phyloP scores from a whole-genome alignment of 2,113 vertebrate species.

The Nesogale talazaci region DNA sequence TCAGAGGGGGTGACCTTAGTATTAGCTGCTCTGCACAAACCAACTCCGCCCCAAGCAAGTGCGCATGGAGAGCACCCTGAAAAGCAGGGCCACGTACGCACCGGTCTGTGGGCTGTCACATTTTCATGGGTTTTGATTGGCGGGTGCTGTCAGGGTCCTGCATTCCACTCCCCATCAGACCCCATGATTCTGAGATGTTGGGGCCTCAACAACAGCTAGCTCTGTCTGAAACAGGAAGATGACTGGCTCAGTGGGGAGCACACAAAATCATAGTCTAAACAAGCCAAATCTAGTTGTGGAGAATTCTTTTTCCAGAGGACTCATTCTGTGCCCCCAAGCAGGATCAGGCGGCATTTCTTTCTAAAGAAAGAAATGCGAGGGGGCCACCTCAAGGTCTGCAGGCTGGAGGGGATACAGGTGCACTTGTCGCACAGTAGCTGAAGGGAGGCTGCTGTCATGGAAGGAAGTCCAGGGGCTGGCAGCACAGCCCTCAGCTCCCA shows the following conservation, averaged over 20 bases:
- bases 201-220: neutral
- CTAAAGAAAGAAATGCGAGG: neutral
- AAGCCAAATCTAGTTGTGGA: neutral
- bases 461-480: no score
- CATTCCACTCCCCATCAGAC: neutral
- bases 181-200: neutral
- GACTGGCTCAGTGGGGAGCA: rapidly evolving
- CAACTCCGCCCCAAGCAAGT: no score
- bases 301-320: neutral
- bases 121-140: rapidly evolving
- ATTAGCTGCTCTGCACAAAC: no score
- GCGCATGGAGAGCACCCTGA: no score
- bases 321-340: neutral
- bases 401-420: no score
- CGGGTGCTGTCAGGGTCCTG: neutral
- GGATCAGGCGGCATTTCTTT: neutral
- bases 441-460: no score
- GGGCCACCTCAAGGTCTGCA: no score
- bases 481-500: no score
- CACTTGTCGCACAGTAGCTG: no score
- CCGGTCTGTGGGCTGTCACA: neutral
- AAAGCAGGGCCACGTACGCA: rapidly evolving
- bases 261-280: neutral
- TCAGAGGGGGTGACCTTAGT: no score
- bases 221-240: neutral